phyloP scores from a whole-genome alignment of 2,888 invertebrate species.

The Chalcosyrphus nemorum region DNA sequence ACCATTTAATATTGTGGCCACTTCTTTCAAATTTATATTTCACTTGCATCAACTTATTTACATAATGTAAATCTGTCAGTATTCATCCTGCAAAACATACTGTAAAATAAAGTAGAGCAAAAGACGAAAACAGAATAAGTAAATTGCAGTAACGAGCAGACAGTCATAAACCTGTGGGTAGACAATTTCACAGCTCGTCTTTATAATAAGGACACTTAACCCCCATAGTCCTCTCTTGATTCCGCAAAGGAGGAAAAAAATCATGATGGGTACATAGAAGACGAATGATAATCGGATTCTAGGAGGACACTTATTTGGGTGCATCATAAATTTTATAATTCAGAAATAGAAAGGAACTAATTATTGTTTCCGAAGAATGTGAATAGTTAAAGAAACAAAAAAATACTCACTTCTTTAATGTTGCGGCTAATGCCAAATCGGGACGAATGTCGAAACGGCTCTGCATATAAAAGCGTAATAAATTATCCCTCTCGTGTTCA shows the following conservation, averaged over 20 bases:
- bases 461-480: constrained; percentile 90
- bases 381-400: no score
- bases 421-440: constrained; percentile 85
- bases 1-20: no score
- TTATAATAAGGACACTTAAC: neutral
- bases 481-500: constrained; percentile 89
- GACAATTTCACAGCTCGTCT: neutral
- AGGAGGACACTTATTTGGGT: neutral
- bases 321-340: neutral
- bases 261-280: neutral
- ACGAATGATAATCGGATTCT: neutral
- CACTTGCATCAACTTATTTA: no score
- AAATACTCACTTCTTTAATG: constrained; percentile 85
- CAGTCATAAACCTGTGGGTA: neutral
- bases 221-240: neutral
- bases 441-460: constrained; percentile 90
- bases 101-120: neutral
- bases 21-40: no score
- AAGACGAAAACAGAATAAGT: neutral
- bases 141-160: neutral
- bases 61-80: no score
- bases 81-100: neutral
- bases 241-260: neutral
- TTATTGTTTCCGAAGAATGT: no score
- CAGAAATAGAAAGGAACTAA: neutral